phyloP scores from a whole-genome alignment of 2,113 vertebrate species.

The Coryphaenoides rupestris region DNA sequence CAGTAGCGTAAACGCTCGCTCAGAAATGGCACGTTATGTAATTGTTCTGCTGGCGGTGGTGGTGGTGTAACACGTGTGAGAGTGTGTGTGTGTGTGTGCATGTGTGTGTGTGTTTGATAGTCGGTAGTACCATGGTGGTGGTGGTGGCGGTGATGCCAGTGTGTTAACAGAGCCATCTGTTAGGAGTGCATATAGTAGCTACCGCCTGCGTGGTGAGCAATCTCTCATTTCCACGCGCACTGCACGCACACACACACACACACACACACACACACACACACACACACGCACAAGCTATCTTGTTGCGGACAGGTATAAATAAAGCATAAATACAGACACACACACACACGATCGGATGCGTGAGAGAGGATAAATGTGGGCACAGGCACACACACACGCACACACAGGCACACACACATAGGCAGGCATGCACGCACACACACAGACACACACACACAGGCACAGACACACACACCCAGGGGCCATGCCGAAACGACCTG shows the following conservation, averaged over 20 bases:
- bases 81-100: constrained; percentile 10
- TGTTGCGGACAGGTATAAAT: too few relatives aligned
- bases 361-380: neutral
- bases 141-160: constrained; percentile 33
- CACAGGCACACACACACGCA: neutral
- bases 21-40: constrained; percentile 51
- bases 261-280: neutral
- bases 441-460: neutral
- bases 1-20: constrained; percentile 24
- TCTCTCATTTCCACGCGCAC: constrained; percentile 5
- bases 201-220: constrained; percentile 18
- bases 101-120: constrained; percentile 20
- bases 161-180: constrained; percentile 62
- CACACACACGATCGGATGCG: neutral
- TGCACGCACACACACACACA: neutral
- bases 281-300: neutral
- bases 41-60: constrained; percentile 35
- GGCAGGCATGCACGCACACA: neutral
- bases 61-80: constrained; percentile 6
- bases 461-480: neutral
- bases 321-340: neutral
- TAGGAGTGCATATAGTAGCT: constrained; percentile 35
- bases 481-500: constrained; percentile 24
- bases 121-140: constrained; percentile 34
- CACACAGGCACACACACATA: constrained; percentile 1